Evolutionary conservation across 2,888 invertebrate species (phyloP).

Genomic region (Calephelis perditalis): DNA sequence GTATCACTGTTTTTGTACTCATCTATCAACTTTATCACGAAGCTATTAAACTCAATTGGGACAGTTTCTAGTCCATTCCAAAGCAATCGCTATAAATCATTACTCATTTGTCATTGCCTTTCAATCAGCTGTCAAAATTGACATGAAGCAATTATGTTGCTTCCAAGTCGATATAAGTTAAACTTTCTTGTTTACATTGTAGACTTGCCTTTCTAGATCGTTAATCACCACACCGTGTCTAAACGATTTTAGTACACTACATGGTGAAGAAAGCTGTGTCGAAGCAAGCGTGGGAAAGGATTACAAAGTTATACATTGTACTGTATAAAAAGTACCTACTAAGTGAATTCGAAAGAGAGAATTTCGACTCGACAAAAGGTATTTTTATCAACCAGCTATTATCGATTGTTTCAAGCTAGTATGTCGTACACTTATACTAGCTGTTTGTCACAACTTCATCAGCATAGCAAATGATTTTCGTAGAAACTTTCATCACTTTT

Average conservation of each 20-base stretch:
- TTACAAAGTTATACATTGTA: no score
- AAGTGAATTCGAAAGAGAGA: no score
- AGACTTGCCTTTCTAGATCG: slow-evolving; percentile 48
- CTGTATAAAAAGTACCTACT: no score
- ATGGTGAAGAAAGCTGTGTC: neutral
- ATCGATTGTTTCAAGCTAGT: no score
- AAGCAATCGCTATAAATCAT: slow-evolving; percentile 16
- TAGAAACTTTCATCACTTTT: no score
- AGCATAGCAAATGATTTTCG: no score
- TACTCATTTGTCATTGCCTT: slow-evolving; percentile 42
- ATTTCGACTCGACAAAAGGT: no score
- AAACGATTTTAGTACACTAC: slow-evolving; percentile 11
- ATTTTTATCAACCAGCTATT: no score
- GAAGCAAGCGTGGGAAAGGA: neutral
- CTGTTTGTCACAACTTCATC: no score
- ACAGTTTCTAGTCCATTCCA: neutral
- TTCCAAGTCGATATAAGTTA: slow-evolving; percentile 51
- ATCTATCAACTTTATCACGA: neutral
- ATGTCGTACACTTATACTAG: no score
- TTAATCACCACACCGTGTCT: slow-evolving; percentile 49
- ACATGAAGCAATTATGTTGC: slow-evolving; percentile 50
- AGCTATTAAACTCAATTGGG: neutral
- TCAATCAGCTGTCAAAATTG: slow-evolving; percentile 56
- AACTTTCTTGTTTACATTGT: slow-evolving; percentile 55
- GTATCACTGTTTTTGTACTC: no score